These are phyloP conservation scores for Ectemnius lituratus DNA, from an alignment of 2,888 invertebrate genomes.

Conservation along the genomic window DNA sequence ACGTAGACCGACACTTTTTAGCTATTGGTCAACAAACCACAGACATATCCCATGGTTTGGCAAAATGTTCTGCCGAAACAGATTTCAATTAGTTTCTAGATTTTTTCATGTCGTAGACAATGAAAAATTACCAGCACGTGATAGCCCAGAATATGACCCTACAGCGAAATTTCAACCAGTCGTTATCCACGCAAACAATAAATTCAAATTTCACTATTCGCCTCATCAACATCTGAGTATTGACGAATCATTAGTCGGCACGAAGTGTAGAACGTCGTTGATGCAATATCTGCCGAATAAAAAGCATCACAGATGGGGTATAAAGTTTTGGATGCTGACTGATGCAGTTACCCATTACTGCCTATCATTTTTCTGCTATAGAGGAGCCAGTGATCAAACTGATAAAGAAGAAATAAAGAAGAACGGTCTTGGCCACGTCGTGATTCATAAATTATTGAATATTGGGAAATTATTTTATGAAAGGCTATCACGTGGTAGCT, in stretches of 20 bases:
- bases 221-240: conserved; percentile 55
- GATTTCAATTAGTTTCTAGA: conserved; percentile 16
- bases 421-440: conserved; percentile 16
- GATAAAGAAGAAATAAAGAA: conserved; percentile 27
- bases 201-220: conserved; percentile 52
- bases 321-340: conserved; percentile 60
- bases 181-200: conserved; percentile 54
- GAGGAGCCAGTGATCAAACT: conserved; percentile 16
- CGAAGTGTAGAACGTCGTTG: conserved; percentile 46
- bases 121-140: conserved; percentile 17
- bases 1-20: conserved; percentile 18
- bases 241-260: conserved; percentile 61
- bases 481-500: conserved; percentile 16
- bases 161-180: conserved; percentile 48
- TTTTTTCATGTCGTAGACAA: conserved; percentile 27
- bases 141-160: conserved; percentile 24
- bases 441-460: conserved; percentile 27
- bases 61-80: conserved; percentile 33
- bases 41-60: conserved; percentile 16
- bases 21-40: conserved; percentile 18
- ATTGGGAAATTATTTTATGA: conserved; percentile 21
- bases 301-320: conserved; percentile 30
- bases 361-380: conserved; percentile 21
- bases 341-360: conserved; percentile 56
- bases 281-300: conserved; percentile 61